phyloP scores from a whole-genome alignment of 1,140 invertebrate species.

The Calycopis cecrops region DNA sequence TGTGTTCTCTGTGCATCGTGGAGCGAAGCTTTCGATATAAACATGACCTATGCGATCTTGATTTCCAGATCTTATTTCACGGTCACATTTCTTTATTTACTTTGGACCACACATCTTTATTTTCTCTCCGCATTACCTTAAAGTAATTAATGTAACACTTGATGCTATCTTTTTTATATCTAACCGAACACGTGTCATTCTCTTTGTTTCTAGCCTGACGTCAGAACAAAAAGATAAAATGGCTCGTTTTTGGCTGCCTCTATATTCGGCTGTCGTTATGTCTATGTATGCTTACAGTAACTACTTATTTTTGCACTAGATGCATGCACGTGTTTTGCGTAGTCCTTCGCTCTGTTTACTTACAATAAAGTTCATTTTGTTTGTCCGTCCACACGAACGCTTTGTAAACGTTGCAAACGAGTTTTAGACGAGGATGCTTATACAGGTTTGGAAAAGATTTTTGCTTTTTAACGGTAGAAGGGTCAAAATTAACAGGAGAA shows the following conservation, averaged over 20 bases:
- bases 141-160: slow-evolving; percentile 27
- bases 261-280: slow-evolving; percentile 70
- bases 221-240: slow-evolving; percentile 72
- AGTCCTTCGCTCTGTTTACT: slow-evolving; percentile 29
- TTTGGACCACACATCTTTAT: slow-evolving; percentile 36
- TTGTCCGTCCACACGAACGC: slow-evolving; percentile 55
- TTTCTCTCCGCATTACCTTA: slow-evolving; percentile 15
- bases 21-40: slow-evolving; percentile 53
- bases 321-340: slow-evolving; percentile 48
- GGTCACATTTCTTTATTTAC: slow-evolving; percentile 58
- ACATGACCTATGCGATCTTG: slow-evolving; percentile 32
- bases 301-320: slow-evolving; percentile 53
- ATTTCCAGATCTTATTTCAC: slow-evolving; percentile 33
- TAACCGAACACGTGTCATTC: slow-evolving; percentile 55
- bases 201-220: slow-evolving; percentile 68
- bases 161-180: slow-evolving; percentile 31
- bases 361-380: slow-evolving; percentile 23
- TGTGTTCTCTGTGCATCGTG: slow-evolving; percentile 57
- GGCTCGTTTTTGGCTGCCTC: slow-evolving; percentile 73
- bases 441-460: slow-evolving; percentile 1
- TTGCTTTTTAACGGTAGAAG: neutral
- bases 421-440: neutral
- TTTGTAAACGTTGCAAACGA: slow-evolving; percentile 22
- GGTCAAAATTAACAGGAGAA: neutral
- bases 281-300: slow-evolving; percentile 72